Conservation (phyloP, 1,140 invertebrate genomes). For the Ostrea denselamellosa region DNA sequence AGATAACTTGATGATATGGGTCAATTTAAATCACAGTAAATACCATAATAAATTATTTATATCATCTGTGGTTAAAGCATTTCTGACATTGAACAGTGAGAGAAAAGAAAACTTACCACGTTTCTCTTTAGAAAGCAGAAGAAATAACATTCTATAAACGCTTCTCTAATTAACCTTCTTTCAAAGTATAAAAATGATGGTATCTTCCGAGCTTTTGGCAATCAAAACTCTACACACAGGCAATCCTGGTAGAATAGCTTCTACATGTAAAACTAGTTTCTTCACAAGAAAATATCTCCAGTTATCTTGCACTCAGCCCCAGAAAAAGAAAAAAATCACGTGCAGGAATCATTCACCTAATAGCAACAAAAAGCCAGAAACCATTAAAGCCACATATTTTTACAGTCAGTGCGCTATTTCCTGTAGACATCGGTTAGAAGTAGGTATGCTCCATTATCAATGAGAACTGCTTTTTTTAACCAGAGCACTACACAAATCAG, state of each 20-base stretch:
- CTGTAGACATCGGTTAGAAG: conserved; percentile 37
- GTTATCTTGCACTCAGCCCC: conserved; percentile 30
- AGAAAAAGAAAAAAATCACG: conserved; percentile 33
- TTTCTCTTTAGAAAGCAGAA: neutral
- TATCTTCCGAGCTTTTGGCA: neutral
- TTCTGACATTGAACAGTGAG: neutral
- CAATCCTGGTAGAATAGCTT: neutral
- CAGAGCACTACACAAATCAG: conserved; percentile 39
- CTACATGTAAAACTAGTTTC: conserved; percentile 7
- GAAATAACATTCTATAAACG: conserved; percentile 19
- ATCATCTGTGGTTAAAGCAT: neutral
- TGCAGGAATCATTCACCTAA: conserved; percentile 37
- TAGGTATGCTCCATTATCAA: conserved; percentile 39
- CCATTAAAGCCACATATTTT: conserved; percentile 38
- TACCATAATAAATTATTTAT: neutral
- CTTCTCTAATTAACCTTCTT: conserved; percentile 36
- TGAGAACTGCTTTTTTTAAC: conserved; percentile 25
- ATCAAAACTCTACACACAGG: conserved; percentile 23
- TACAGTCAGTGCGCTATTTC: conserved; percentile 24
- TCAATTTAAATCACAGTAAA: neutral
- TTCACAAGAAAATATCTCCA: conserved; percentile 18
- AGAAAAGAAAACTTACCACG: neutral
- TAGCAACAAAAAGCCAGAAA: conserved; percentile 38
- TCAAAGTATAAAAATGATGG: neutral
- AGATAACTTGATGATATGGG: conserved; percentile 2